Conservation (phyloP, 2,888 invertebrate genomes). For the Aporophyla nigra region DNA sequence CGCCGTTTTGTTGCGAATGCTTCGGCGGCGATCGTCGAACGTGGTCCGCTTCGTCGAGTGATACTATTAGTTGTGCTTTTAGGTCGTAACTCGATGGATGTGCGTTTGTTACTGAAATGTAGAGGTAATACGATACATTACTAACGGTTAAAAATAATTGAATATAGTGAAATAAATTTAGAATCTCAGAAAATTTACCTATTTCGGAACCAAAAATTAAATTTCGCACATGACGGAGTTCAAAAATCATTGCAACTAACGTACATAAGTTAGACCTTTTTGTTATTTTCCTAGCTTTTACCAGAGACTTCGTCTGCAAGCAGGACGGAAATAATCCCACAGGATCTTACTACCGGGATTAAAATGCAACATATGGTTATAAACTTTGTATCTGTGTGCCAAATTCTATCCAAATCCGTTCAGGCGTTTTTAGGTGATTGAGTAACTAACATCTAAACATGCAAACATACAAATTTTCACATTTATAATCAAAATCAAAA, state of each 20-base stretch:
- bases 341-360: too few relatives aligned
- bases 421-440: too few relatives aligned
- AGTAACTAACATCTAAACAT: too few relatives aligned
- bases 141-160: not conserved
- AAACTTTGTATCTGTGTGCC: too few relatives aligned
- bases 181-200: not conserved
- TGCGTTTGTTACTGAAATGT: conserved; percentile 67
- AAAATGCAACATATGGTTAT: too few relatives aligned
- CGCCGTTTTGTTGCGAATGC: conserved; percentile 72
- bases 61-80: conserved; percentile 86
- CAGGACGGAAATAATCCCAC: too few relatives aligned
- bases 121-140: not conserved
- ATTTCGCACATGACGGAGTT: not conserved
- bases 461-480: too few relatives aligned
- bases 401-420: too few relatives aligned
- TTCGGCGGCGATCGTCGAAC: conserved; percentile 74
- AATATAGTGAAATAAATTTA: not conserved
- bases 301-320: too few relatives aligned
- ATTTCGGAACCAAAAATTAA: not conserved
- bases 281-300: not conserved
- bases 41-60: conserved; percentile 85
- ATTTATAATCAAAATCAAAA: too few relatives aligned
- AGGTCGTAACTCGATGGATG: conserved; percentile 79
- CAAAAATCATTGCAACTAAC: not conserved
- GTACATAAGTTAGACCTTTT: not conserved